Evolutionary conservation across 2,113 vertebrate species (phyloP).

Genomic region (Carassius gibelio): DNA sequence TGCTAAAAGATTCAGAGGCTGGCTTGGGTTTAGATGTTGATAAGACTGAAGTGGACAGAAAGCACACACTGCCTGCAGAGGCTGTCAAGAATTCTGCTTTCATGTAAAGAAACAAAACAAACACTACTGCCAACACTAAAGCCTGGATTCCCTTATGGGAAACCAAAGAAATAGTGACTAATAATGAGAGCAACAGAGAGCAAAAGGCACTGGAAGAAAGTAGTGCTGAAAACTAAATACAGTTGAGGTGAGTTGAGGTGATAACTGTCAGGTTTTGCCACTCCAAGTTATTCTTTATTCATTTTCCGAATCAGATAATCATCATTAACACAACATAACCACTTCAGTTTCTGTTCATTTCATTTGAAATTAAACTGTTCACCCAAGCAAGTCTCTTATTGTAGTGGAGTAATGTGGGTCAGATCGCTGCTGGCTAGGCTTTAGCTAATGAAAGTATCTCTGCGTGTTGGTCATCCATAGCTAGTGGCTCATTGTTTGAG

Average conservation of each 20-base stretch:
- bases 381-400: not conserved
- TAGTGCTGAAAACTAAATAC: not conserved
- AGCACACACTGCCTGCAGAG: slow-evolving; percentile 1
- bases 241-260: not conserved
- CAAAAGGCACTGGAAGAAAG: not conserved
- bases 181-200: not conserved
- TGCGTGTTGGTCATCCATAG: not conserved
- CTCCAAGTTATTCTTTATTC: not conserved
- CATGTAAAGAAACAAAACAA: not conserved
- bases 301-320: not conserved
- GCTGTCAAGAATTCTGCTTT: slow-evolving; percentile 3
- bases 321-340: not conserved
- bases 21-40: slow-evolving; percentile 8
- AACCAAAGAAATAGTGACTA: not conserved
- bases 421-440: not conserved
- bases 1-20: not conserved
- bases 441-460: slow-evolving; percentile 20
- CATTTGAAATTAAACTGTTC: not conserved
- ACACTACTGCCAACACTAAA: not conserved
- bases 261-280: not conserved
- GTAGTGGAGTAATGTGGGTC: not conserved
- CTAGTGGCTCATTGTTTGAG: not conserved
- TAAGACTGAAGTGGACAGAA: slow-evolving; percentile 12
- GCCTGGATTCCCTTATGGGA: not conserved
- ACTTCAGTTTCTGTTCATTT: not conserved